These are phyloP conservation scores for Mnemiopsis leidyi DNA, from an alignment of 37 sponge, comb jelly and placozoan genomes.

Conservation along the genomic window DNA sequence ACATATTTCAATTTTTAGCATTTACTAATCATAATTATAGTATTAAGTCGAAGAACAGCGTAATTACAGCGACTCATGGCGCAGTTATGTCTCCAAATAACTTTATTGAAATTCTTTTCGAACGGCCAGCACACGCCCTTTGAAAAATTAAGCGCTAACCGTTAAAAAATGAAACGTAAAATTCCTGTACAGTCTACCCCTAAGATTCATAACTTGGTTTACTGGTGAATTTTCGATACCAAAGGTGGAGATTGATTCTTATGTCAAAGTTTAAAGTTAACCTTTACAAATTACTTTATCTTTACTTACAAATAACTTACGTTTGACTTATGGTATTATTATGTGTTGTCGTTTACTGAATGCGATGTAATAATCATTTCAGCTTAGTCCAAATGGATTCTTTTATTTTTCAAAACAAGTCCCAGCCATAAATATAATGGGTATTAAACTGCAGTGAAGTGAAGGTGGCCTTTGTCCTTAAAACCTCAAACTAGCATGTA, in stretches of 20 bases:
- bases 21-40: background rate
- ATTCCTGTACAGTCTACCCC: too few species aligned
- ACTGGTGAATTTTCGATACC: too few species aligned
- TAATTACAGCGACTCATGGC: background rate
- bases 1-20: too few species aligned
- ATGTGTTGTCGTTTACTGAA: constrained; percentile 33
- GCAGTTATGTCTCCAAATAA: background rate
- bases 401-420: too few species aligned
- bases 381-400: constrained; percentile 5
- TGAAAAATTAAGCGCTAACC: too few species aligned
- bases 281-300: background rate
- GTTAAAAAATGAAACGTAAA: too few species aligned
- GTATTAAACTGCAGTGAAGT: too few species aligned
- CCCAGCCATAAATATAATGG: too few species aligned
- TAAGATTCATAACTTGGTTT: too few species aligned
- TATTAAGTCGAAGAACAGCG: background rate
- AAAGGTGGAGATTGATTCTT: too few species aligned
- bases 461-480: too few species aligned
- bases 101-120: background rate
- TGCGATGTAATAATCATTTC: constrained; percentile 7
- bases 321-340: constrained; percentile 21
- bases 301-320: constrained; percentile 14
- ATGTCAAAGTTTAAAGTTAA: background rate
- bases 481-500: too few species aligned
- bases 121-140: background rate